Conservation (phyloP, 2,888 invertebrate genomes). For the Caenorhabditis auriculariae region DNA sequence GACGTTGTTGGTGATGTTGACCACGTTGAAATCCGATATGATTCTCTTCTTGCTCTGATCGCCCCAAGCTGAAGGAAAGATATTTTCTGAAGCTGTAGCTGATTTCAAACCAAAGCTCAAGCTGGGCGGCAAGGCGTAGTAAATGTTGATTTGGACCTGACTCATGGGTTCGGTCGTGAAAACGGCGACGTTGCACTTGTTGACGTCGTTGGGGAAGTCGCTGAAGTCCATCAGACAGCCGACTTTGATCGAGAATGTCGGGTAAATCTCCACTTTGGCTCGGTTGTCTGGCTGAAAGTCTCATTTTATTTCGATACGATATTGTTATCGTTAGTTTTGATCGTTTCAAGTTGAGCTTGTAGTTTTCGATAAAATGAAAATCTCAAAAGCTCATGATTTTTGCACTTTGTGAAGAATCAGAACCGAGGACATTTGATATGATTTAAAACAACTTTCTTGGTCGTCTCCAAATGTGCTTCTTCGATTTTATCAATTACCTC, state of each 20-base stretch:
- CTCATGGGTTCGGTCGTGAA: slow-evolving; percentile 24
- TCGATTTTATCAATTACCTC: no score
- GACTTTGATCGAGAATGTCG: slow-evolving; percentile 54
- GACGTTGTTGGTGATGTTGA: slow-evolving; percentile 32
- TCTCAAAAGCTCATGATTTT: no score
- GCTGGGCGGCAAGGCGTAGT: slow-evolving; percentile 17
- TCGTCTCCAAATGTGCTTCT: no score
- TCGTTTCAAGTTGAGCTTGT: no score
- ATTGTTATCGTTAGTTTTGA: neutral
- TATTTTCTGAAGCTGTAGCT: no score
- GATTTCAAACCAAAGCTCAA: slow-evolving; percentile 24
- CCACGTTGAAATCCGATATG: slow-evolving; percentile 51
- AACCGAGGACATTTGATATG: no score
- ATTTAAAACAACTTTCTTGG: no score
- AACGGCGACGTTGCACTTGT: slow-evolving; percentile 24
- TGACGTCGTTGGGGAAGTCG: slow-evolving; percentile 35
- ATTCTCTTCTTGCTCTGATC: slow-evolving; percentile 41
- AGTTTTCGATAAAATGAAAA: no score
- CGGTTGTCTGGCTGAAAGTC: slow-evolving; percentile 11
- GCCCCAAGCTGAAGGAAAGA: slow-evolving; percentile 49
- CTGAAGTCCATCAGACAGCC: slow-evolving; percentile 56
- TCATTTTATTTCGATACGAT: neutral
- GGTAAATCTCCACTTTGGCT: slow-evolving; percentile 50
- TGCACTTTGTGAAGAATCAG: no score
- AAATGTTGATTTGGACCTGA: slow-evolving; percentile 21